phyloP scores from a whole-genome alignment of 2,797 vertebrate species.

The Microchirus variegatus region DNA sequence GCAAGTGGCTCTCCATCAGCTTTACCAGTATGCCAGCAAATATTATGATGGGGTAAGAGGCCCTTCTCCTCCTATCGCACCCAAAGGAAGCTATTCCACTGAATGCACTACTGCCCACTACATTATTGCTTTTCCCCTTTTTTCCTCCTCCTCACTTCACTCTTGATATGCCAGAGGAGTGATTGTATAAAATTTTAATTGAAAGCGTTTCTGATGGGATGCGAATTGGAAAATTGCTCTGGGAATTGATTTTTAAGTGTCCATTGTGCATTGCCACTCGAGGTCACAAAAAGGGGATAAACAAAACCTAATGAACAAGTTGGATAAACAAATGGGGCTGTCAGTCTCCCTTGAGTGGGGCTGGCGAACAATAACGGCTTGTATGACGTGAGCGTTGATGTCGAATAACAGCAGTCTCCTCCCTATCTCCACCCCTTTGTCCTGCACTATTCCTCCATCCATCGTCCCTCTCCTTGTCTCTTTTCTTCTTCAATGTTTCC shows the following conservation, averaged over 20 bases:
- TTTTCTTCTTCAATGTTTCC: constrained; percentile 6
- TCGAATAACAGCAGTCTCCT: constrained; percentile 48
- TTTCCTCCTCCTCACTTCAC: constrained; percentile 43
- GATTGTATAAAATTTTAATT: constrained; percentile 81
- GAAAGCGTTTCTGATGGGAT: constrained; percentile 78
- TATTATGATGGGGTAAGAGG: constrained; percentile 96
- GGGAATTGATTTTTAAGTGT: constrained; percentile 77
- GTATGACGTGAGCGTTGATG: constrained; percentile 54
- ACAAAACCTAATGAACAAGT: constrained; percentile 35
- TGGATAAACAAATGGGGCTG: constrained; percentile 73
- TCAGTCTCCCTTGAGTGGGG: constrained; percentile 68
- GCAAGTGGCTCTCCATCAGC: constrained; percentile 95
- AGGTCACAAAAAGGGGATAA: constrained; percentile 73
- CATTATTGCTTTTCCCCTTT: constrained; percentile 63
- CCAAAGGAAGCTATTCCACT: constrained; percentile 66
- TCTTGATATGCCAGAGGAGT: constrained; percentile 74
- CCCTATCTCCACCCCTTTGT: constrained; percentile 33
- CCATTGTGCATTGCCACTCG: constrained; percentile 70
- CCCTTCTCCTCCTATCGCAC: constrained; percentile 59
- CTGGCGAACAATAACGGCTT: constrained; percentile 58
- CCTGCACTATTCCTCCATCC: constrained; percentile 3
- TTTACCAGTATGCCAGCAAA: constrained; percentile 98
- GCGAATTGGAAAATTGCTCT: constrained; percentile 81
- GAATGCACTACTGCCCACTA: constrained; percentile 72
- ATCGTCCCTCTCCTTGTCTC: constrained; percentile 1